Conservation (phyloP, 2,113 vertebrate species). For the Mus pahari region DNA sequence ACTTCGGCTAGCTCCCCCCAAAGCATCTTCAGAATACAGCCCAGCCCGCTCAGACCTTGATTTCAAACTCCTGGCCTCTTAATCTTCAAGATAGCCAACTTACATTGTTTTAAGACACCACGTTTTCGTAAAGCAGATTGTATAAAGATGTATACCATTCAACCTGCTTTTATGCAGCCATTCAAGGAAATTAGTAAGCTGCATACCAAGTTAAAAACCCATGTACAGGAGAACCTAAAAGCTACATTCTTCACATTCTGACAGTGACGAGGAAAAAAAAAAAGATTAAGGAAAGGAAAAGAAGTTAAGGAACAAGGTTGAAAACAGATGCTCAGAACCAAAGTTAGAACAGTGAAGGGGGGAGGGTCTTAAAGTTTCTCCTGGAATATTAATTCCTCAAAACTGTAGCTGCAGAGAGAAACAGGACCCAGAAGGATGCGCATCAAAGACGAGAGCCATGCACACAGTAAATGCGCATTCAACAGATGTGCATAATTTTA, state of each 20-base stretch:
- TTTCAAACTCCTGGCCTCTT: background rate
- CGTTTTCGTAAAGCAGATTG: background rate
- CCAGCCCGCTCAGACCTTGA: background rate
- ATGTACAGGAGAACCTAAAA: slow-evolving; percentile 4
- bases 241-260: background rate
- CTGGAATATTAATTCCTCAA: background rate
- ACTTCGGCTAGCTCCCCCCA: background rate
- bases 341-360: background rate
- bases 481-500: background rate
- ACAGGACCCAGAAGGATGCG: background rate
- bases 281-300: background rate
- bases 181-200: background rate
- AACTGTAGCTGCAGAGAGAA: background rate
- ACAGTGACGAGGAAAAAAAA: background rate
- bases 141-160: background rate
- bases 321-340: background rate
- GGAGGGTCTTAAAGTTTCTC: background rate
- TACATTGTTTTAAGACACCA: background rate
- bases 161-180: background rate
- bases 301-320: background rate
- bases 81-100: background rate
- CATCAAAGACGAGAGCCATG: slow-evolving; percentile 35
- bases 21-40: background rate
- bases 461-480: background rate
- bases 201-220: background rate